Conservation (phyloP, 2,797 vertebrate species). For the Brachyalestes nurse region DNA sequence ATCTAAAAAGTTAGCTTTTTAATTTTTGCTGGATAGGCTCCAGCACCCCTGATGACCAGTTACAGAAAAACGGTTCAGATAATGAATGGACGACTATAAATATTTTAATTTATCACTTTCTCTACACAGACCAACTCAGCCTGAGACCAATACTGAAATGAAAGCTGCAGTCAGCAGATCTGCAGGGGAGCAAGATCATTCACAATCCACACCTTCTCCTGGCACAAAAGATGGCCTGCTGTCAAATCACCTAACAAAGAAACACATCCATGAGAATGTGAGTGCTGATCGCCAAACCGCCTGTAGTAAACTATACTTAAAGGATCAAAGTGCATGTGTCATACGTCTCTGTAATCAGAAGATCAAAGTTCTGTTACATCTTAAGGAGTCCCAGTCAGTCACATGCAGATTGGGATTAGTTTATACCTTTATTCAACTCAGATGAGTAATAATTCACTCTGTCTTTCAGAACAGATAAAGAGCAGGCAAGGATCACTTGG, state of each 20-base stretch:
- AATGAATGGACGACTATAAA: background rate
- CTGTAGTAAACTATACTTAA: background rate
- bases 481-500: background rate
- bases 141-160: background rate
- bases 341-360: constrained; percentile 42
- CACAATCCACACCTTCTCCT: background rate
- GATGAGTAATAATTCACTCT: background rate
- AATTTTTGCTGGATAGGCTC: no score
- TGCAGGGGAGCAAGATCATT: constrained; percentile 26
- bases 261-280: constrained; percentile 67
- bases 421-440: background rate
- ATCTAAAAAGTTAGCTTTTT: no score
- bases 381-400: constrained; percentile 13
- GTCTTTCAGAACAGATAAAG: background rate
- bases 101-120: background rate
- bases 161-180: constrained; percentile 17
- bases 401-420: constrained; percentile 23
- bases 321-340: constrained; percentile 47
- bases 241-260: constrained; percentile 54
- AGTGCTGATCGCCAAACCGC: constrained; percentile 31
- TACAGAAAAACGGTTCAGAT: no score
- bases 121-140: background rate
- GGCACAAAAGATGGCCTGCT: background rate
- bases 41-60: no score
- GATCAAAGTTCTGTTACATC: constrained; percentile 51